Evolutionary conservation across 2,888 invertebrate species (phyloP).

Genomic region (Campoplex capitator): DNA sequence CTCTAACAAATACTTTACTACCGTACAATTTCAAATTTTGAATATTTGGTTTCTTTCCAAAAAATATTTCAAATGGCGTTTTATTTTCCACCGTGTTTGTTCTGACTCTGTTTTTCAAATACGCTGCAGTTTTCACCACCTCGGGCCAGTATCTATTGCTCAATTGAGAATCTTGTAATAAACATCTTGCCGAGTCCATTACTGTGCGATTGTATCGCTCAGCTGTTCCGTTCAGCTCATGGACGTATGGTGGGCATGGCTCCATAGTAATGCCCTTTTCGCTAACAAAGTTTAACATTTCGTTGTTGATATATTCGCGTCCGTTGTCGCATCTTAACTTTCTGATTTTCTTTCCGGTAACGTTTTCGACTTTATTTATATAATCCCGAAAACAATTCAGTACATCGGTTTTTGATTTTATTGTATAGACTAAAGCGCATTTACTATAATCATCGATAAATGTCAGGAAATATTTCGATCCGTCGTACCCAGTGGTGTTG

Average conservation of each 20-base stretch:
- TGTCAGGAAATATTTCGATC: constrained; percentile 40
- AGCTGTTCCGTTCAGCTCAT: constrained; percentile 46
- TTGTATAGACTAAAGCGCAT: constrained; percentile 27
- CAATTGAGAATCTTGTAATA: constrained; percentile 33
- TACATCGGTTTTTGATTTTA: constrained; percentile 49
- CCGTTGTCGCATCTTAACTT: not conserved
- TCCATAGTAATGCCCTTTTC: constrained; percentile 42
- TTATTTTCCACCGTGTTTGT: constrained; percentile 1
- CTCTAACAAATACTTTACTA: constrained; percentile 26
- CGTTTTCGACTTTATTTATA: too few relatives aligned
- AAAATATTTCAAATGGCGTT: constrained; percentile 7
- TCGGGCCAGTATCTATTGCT: not conserved
- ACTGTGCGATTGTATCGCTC: constrained; percentile 41
- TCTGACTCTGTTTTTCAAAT: not conserved
- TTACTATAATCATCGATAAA: constrained; percentile 56
- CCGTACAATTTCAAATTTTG: constrained; percentile 6
- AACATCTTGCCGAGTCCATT: constrained; percentile 51
- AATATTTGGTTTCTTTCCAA: constrained; percentile 2
- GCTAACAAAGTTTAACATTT: constrained; percentile 28
- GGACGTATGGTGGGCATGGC: constrained; percentile 44
- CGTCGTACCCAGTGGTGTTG: constrained; percentile 47
- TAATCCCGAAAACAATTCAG: constrained; percentile 30
- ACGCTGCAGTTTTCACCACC: constrained; percentile 2
- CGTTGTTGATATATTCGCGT: constrained; percentile 7
- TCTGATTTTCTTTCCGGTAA: constrained; percentile 41